These are phyloP conservation scores for Zaprionus bogoriensis DNA, from an alignment of 2,888 invertebrate genomes.

Conservation along the genomic window DNA sequence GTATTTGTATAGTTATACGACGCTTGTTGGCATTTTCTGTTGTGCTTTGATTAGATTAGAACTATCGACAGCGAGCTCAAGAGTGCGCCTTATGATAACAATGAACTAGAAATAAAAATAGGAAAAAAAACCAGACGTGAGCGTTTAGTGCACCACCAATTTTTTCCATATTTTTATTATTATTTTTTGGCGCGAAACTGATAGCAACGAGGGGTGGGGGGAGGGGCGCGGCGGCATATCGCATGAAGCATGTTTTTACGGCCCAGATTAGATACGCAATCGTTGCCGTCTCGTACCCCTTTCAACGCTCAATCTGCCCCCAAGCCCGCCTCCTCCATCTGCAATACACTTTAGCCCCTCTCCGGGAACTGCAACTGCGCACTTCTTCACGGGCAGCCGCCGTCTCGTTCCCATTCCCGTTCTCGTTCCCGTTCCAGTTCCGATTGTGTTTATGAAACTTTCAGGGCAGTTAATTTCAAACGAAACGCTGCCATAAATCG, in stretches of 20 bases:
- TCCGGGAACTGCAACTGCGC: constrained; percentile 43
- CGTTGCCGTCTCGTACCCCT: background rate
- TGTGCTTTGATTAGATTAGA: constrained; percentile 33
- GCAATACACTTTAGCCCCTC: too few relatives aligned
- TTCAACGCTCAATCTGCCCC: background rate
- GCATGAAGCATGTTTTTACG: constrained; percentile 42
- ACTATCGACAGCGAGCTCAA: constrained; percentile 9
- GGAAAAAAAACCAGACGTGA: constrained; percentile 5
- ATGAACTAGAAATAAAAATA: constrained; percentile 9
- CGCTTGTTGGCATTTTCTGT: background rate
- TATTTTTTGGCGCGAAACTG: constrained; percentile 10
- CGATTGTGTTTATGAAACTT: constrained; percentile 54
- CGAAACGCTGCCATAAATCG: constrained; percentile 58
- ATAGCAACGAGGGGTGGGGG: background rate
- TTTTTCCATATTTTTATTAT: background rate
- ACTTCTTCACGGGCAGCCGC: constrained; percentile 36
- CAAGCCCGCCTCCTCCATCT: background rate
- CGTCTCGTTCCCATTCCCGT: too few relatives aligned
- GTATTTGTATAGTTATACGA: background rate
- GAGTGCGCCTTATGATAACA: constrained; percentile 7
- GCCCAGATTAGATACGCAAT: constrained; percentile 57
- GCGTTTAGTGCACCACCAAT: too few relatives aligned
- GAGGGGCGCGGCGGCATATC: background rate
- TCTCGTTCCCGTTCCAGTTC: constrained; percentile 9
- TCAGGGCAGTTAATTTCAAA: constrained; percentile 53